A percentile compares a stretch with the other conserved stretches of the same genome.
Conservation (phyloP, 2,888 invertebrate species). For the Thysanoteuthis rhombus region DNA sequence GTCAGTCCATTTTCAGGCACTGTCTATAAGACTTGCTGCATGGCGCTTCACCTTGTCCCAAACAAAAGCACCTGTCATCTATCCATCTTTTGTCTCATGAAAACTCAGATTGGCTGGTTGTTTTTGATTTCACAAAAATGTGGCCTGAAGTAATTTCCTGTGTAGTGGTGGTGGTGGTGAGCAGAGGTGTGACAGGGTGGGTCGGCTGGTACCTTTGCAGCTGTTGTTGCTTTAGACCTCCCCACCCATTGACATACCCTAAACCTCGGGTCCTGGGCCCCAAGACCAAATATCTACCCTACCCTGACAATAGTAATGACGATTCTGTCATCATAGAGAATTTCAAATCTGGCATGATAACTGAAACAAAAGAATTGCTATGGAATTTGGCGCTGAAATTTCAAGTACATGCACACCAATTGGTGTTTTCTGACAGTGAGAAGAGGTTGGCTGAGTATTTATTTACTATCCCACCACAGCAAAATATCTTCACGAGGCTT, state of each 20-base stretch:
- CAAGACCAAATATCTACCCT: neutral
- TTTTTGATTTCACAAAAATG: neutral
- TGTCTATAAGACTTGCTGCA: neutral
- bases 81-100: neutral
- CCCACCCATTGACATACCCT: no score
- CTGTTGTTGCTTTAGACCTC: neutral
- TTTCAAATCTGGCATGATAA: neutral
- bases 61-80: neutral
- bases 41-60: neutral
- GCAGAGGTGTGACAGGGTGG: neutral
- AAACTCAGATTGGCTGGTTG: neutral
- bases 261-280: neutral
- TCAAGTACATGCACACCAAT: neutral
- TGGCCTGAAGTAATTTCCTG: neutral
- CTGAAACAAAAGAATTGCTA: neutral
- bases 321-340: neutral
- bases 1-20: neutral
- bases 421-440: no score
- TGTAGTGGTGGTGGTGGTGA: neutral
- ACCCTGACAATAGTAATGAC: neutral
- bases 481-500: no score
- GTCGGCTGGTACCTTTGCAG: neutral
- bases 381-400: neutral
- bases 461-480: fast-evolving
- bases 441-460: neutral